These are phyloP conservation scores for Dysidea cf. avara DNA, from an alignment of 37 sponge, comb jelly and placozoan genomes.

Conservation along the genomic window DNA sequence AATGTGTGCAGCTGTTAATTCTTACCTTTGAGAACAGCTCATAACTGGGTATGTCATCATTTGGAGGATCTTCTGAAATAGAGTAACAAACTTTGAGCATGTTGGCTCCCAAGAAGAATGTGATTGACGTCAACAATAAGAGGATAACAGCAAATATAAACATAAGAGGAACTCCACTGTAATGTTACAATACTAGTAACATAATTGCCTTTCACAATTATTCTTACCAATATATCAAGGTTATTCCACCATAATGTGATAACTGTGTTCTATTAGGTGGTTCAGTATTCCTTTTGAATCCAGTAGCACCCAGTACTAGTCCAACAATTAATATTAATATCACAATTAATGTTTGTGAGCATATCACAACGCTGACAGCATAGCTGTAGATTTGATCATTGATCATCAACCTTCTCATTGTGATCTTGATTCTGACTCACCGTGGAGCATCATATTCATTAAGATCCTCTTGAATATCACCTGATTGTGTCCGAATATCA, in stretches of 20 bases:
- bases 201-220: no score
- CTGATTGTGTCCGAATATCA: no score
- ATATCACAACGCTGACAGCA: conserved; percentile 60
- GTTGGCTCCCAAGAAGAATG: conserved; percentile 63
- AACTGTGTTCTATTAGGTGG: conserved; percentile 38
- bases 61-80: conserved; percentile 28
- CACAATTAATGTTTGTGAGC: conserved; percentile 39
- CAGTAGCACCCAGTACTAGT: conserved; percentile 44
- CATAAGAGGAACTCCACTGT: conserved; percentile 45
- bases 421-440: no score
- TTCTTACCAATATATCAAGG: no score
- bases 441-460: no score
- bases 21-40: conserved; percentile 31
- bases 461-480: no score
- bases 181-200: no score
- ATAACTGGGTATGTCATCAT: conserved; percentile 27
- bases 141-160: conserved; percentile 62
- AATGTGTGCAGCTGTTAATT: no score
- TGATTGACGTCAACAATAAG: conserved; percentile 32
- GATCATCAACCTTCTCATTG: no score
- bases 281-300: conserved; percentile 32
- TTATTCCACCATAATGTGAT: conserved; percentile 68
- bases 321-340: conserved; percentile 35
- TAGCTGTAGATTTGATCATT: conserved; percentile 28
- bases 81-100: conserved; percentile 57